These are phyloP conservation scores for Celastrina argiolus DNA, from an alignment of 2,888 invertebrate genomes.

Conservation along the genomic window DNA sequence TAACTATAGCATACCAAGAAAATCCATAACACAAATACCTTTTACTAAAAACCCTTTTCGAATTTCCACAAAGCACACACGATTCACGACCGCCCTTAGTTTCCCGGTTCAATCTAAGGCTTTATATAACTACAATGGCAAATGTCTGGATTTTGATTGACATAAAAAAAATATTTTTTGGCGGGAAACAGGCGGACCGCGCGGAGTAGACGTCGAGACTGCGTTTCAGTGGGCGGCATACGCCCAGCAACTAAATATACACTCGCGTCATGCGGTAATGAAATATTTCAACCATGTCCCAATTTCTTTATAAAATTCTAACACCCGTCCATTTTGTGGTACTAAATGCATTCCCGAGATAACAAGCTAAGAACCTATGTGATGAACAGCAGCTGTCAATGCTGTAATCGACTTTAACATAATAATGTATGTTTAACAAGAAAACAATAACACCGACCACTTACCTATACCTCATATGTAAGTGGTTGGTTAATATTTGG, in stretches of 20 bases:
- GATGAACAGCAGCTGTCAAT: background rate
- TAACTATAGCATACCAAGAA: background rate
- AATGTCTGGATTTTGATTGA: constrained; percentile 30
- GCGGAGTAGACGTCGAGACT: constrained; percentile 78
- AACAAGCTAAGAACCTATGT: background rate
- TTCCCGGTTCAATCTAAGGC: constrained; percentile 47
- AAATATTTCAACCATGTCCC: constrained; percentile 42
- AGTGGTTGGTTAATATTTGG: too few relatives aligned
- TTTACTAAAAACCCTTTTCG: constrained; percentile 2
- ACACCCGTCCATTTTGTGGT: background rate
- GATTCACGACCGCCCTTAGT: constrained; percentile 43
- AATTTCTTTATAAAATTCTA: constrained; percentile 28
- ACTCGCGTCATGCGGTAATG: constrained; percentile 57
- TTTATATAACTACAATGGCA: constrained; percentile 28
- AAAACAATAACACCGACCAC: too few relatives aligned
- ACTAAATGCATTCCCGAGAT: background rate
- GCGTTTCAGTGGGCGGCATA: constrained; percentile 68
- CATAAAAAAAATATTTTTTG: constrained; percentile 34
- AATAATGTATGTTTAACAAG: too few relatives aligned
- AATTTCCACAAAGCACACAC: background rate
- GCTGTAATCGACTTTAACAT: background rate
- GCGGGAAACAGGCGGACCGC: constrained; percentile 74
- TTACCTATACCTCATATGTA: too few relatives aligned
- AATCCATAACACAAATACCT: background rate
- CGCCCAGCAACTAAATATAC: constrained; percentile 54